Base-by-base conservation (phyloP, 2,797 vertebrate species). In the Pseudopleuronectes americanus region DNA sequence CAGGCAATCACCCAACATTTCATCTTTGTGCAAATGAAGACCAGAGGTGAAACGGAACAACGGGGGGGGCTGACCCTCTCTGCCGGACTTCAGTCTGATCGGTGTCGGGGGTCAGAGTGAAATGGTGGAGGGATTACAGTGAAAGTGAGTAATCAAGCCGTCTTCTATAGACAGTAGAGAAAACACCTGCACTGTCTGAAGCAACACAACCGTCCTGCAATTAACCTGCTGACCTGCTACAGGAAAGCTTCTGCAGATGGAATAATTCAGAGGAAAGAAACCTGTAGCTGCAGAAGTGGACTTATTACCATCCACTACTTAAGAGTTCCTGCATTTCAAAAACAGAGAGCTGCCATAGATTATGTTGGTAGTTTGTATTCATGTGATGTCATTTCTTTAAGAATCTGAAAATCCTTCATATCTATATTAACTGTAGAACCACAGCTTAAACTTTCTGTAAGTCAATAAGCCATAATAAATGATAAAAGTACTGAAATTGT, bases 51-150 rank as follows among this genome's bases (percentile, higher is more conserved):
- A 31, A 31, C 28, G 2, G 28, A 31, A 31, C 28, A 31, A 31
- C 7, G 28, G 28, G 4, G 4, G 28, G 36, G 58, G 6, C 17
- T 53, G n/a, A 53, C 36, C 41, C 33, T 36, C 33, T 49, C 31
- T n/a, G 21, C 9, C 48, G n/a, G 45, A 13, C 33, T n/a, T 57
- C 24, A 62, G 52, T 16, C 45, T 24, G 24, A 71, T 62, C 63
- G 10, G 53, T 31, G 69, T 19, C 31, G 19, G 45, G 67, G 64
- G 68, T 58, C 13, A 72, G 48, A 48, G 53, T 78, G 49, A 64
- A 38, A 12, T 38, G 36, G 12, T 38, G 36, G 36, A 4, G 12
- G 36, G 36, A 38, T 38, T 38, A 38, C 12, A 13, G 36, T 38
- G 36, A 4, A 4, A 12, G 36, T 12, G 36, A 68, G 64, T 45